phyloP scores from a whole-genome alignment of 2,888 invertebrate species.

The Heliconius charithonia region DNA sequence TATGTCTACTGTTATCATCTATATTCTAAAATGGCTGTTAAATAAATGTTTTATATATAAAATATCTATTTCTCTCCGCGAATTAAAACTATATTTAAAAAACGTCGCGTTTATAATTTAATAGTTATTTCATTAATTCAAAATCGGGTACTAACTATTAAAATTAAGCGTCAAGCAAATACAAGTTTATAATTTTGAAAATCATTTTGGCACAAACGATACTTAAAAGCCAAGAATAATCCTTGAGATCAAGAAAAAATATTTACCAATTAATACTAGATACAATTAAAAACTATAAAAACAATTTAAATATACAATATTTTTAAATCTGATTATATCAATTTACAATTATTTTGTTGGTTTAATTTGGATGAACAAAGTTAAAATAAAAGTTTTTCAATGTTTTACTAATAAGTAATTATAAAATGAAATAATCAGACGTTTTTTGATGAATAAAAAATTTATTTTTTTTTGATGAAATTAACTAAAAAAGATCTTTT shows the following conservation, averaged over 20 bases:
- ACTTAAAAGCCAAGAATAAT: conserved; percentile 36
- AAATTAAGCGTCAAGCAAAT: conserved; percentile 21
- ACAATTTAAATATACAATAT: conserved; percentile 33
- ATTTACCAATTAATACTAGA: conserved; percentile 21
- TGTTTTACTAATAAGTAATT: background rate
- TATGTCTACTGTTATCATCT: background rate
- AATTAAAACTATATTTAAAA: background rate
- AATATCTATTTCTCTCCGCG: background rate
- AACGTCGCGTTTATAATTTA: background rate
- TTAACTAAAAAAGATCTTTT: conserved; percentile 14
- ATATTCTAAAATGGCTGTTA: background rate
- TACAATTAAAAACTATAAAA: conserved; percentile 21
- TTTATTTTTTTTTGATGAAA: too few species aligned
- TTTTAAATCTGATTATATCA: conserved; percentile 24
- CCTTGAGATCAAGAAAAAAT: conserved; percentile 43
- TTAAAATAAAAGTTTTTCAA: background rate
- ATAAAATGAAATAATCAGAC: conserved; percentile 24
- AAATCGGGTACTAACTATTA: background rate
- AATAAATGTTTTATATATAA: background rate
- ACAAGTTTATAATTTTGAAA: conserved; percentile 31
- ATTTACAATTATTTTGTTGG: background rate
- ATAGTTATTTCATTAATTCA: background rate
- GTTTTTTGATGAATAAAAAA: too few species aligned
- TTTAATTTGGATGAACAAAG: conserved; percentile 1
- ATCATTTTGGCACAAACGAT: conserved; percentile 44